Base-by-base conservation (phyloP, 1,140 invertebrate species). In the Lepidostoma basale region DNA sequence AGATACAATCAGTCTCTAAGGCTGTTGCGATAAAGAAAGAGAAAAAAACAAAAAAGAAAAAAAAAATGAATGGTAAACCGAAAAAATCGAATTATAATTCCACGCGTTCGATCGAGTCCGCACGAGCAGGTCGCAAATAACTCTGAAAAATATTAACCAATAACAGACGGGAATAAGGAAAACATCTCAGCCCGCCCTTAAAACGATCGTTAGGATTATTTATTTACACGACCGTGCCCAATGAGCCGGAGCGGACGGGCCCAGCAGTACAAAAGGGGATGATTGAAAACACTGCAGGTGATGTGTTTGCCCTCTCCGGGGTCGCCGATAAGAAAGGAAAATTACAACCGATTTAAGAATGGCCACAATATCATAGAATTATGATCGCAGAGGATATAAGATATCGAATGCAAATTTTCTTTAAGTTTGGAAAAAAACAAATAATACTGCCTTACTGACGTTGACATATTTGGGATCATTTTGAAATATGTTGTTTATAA, bases 261-360 rank as follows among this genome's bases (percentile, higher is more conserved):
- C 26, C 14, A 16, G 44, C 14, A 6, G 44, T 20, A 20, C 20
- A 47, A 18, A 23, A 16, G 26, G 3, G 26, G 16, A 14, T 52
- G 49, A 54, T 54, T 33, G 49, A 54, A 54, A 54, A 54, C 49
- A 33, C 49, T 54, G 49, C 49, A 54, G 49, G 49, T 54, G 49
- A 3, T 45, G 44, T 45, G 10, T 22, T n/a, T n/a, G 0, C 44
- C 18, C n/a, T 18, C 49, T n/a, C 6, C 20, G 9, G 49, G n/a
- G 12, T 33, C 14, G 18, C 30, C 49, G 25, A 54, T 28, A 16
- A 14, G 26, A 26, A 14, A 14, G 23, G 49, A 14, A 18, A 30
- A 28, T 30, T 36, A 36, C 14, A n/a, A 30, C 0, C 25, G 49
- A 8, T 25, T 6, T n/a, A 14, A 10, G n/a, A n/a, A 10, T n/a